Percentiles rank a stretch among this genome's conserved stretches.
Evolutionary conservation across 2,888 invertebrate species (phyloP).

Genomic region (Tiliacea aurago): DNA sequence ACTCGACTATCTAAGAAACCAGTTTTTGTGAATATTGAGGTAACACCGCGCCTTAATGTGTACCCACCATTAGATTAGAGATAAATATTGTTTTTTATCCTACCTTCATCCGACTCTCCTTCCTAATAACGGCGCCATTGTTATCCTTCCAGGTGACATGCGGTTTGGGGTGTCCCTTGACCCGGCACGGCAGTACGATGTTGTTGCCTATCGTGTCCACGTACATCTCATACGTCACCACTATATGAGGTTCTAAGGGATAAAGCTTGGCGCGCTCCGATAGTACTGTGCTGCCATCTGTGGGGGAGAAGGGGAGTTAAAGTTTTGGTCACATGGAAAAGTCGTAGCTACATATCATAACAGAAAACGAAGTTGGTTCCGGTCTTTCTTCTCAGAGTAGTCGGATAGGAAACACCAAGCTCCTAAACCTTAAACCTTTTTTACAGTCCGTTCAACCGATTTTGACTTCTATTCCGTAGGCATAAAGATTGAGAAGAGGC

Average conservation of each 20-base stretch:
- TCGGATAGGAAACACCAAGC: background rate
- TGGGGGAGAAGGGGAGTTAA: constrained; percentile 54
- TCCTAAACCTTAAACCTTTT: background rate
- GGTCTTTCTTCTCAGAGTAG: background rate
- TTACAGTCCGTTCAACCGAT: too few species aligned
- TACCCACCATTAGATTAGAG: background rate
- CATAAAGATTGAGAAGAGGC: too few species aligned
- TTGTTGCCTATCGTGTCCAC: constrained; percentile 91
- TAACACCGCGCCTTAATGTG: too few species aligned
- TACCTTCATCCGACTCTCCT: constrained; percentile 90
- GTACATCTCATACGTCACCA: constrained; percentile 89
- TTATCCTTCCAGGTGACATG: constrained; percentile 92
- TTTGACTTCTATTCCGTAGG: too few species aligned
- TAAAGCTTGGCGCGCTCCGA: constrained; percentile 84
- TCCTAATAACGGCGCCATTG: constrained; percentile 88
- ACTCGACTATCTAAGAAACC: too few species aligned
- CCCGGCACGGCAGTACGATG: constrained; percentile 93
- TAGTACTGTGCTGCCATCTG: constrained; percentile 77
- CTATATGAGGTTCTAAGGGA: constrained; percentile 88
- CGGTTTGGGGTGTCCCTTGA: constrained; percentile 92
- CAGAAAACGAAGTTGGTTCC: background rate
- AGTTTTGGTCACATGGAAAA: too few species aligned
- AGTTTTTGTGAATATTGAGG: too few species aligned
- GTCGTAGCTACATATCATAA: background rate
- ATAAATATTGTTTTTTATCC: background rate